Evolutionary conservation across 1,140 invertebrate genomes (phyloP), one percentile per base, ranked within the genome.

Genomic region (Chironomus striatipennis): DNA sequence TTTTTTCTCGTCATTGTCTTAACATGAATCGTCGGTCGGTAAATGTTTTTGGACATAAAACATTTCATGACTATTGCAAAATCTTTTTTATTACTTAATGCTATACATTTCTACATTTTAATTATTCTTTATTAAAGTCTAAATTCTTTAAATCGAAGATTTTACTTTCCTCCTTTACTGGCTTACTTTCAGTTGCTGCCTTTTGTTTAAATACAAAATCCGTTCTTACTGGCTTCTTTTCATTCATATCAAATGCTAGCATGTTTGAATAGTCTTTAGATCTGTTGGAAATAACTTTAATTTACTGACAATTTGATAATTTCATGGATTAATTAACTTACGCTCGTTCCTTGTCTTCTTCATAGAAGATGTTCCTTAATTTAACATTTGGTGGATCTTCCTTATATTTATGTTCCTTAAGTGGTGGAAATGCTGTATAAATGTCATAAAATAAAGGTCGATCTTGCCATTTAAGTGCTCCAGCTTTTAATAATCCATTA

Each of bases 361-460:
- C 83, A 78, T 97, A 97, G 75, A 95, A 89, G 75, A 97, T 94
- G 72, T 87, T 81, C 77, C 80, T 85, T 10, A 94, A 82, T 70
- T 87, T 80, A 43, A 86, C 77, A 17, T 86, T 82, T 0, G 87
- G 83, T 43, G 85, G 83, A 72, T 90, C 87, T 70, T 70, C 20
- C 20, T 9, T 70, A 83, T 85, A 93, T 57, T 82, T 83, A 8
- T 95, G 95, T 79, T 93, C 90, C 65, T 87, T 81, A 77, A 90
- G 89, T 3, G 96, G 95, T 7, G 95, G 95, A 84, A 95, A 95
- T 10, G 90, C 87, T 83, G 90, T 87, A 79, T 96, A 96, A 17
- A 97, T 81, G 82, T 94, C 91, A 81, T 91, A 95, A 94, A 95
- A 97, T n/a, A 97, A 70, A 3, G 95, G 95, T 76, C 88, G 85